Conservation (phyloP, 2,113 vertebrate species). For the Puntigrus tetrazona region DNA sequence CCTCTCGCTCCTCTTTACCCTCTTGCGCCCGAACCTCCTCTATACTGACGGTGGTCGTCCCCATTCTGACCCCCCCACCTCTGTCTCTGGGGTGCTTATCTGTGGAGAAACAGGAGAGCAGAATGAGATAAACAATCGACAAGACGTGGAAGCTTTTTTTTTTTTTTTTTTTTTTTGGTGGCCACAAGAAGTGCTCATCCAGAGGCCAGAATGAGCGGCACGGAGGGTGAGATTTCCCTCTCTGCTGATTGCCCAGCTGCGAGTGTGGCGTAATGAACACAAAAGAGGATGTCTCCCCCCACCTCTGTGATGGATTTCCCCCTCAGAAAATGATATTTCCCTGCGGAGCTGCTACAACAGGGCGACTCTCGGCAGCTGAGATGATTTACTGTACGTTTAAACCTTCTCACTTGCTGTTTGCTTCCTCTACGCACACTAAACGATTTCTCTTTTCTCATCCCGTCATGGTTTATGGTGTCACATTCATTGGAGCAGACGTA, state of each 20-base stretch:
- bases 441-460: conserved; percentile 1
- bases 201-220: conserved; percentile 1
- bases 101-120: conserved; percentile 55
- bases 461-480: not conserved
- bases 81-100: conserved; percentile 78
- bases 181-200: not conserved
- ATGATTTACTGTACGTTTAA: conserved; percentile 25
- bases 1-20: conserved; percentile 88
- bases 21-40: conserved; percentile 84
- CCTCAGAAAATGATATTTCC: conserved; percentile 25
- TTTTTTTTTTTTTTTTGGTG: no score
- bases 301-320: conserved; percentile 38
- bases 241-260: conserved; percentile 41
- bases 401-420: conserved; percentile 9
- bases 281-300: conserved; percentile 42
- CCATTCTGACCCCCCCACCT: conserved; percentile 82
- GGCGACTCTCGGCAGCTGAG: not conserved
- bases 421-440: conserved; percentile 1
- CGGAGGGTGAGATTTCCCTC: conserved; percentile 1
- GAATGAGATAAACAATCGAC: not conserved
- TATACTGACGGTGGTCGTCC: conserved; percentile 82
- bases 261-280: conserved; percentile 34
- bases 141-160: not conserved
- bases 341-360: conserved; percentile 33
- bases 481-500: not conserved